Evolutionary conservation across 2,888 invertebrate species (phyloP).

Genomic region (Miltochrista miniata): DNA sequence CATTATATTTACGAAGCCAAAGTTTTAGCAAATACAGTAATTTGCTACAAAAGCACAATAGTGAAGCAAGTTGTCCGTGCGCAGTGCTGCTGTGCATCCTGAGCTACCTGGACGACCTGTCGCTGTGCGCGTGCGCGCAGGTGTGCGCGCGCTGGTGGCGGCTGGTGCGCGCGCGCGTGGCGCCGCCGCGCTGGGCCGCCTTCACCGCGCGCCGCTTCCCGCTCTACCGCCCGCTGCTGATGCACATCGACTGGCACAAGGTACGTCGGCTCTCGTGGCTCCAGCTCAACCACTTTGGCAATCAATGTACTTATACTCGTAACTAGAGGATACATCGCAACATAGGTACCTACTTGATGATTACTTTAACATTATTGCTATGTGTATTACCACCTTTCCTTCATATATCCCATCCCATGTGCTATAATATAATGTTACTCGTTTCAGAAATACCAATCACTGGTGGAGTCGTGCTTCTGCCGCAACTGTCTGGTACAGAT

Average conservation of each 20-base stretch:
- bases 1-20: too few relatives aligned
- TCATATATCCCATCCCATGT: too few relatives aligned
- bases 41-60: too few relatives aligned
- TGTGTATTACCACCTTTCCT: too few relatives aligned
- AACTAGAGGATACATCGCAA: too few relatives aligned
- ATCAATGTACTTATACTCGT: too few relatives aligned
- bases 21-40: too few relatives aligned
- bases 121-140: conserved; percentile 93
- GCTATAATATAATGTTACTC: too few relatives aligned
- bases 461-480: conserved; percentile 93
- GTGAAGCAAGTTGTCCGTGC: neutral
- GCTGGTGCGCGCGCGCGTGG: conserved; percentile 90
- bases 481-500: conserved; percentile 94
- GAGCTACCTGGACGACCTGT: conserved; percentile 95
- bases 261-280: conserved; percentile 53
- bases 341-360: too few relatives aligned
- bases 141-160: conserved; percentile 94
- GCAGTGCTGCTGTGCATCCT: conserved; percentile 93
- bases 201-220: conserved; percentile 93
- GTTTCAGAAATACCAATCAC: conserved; percentile 84
- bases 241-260: conserved; percentile 91
- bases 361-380: too few relatives aligned
- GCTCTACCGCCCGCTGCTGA: conserved; percentile 89
- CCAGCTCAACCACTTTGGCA: too few relatives aligned
- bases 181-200: conserved; percentile 91